phyloP scores from a whole-genome alignment of 2,888 invertebrate genomes.

The Sphinx pinastri region DNA sequence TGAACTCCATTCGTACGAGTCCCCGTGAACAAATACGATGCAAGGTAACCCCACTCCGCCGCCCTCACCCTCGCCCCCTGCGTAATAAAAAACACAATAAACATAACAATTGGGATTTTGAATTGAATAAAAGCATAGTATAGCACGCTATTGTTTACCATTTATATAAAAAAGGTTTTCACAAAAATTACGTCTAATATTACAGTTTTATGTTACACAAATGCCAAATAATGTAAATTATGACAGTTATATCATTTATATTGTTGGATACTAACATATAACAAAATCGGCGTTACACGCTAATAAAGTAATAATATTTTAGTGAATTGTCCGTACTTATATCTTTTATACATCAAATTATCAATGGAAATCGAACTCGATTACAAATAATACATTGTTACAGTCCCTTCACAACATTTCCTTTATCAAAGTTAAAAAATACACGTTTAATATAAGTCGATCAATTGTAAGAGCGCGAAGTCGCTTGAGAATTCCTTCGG shows the following conservation, averaged over 20 bases:
- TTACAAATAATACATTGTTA: not conserved
- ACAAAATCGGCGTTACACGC: too few relatives aligned
- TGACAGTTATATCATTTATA: too few relatives aligned
- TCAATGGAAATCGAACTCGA: not conserved
- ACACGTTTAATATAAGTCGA: slow-evolving; percentile 4
- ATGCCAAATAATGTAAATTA: not conserved
- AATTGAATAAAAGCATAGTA: slow-evolving; percentile 22
- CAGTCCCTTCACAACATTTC: not conserved
- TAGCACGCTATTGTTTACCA: slow-evolving; percentile 8
- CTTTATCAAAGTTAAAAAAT: not conserved
- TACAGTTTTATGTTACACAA: not conserved
- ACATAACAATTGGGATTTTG: slow-evolving; percentile 28
- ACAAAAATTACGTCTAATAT: not conserved
- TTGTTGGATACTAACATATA: too few relatives aligned
- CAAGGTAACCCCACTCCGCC: slow-evolving; percentile 88
- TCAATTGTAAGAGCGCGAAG: slow-evolving; percentile 12
- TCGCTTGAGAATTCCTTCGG: slow-evolving; percentile 13
- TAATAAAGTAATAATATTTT: too few relatives aligned
- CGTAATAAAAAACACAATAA: slow-evolving; percentile 27
- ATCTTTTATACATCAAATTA: too few relatives aligned
- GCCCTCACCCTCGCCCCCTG: slow-evolving; percentile 64
- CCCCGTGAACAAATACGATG: slow-evolving; percentile 95
- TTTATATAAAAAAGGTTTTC: not conserved
- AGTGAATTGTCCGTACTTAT: too few relatives aligned
- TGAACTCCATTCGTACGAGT: slow-evolving; percentile 98